A percentile compares a stretch with the other conserved stretches of the same genome.
Evolutionary conservation across 2,797 vertebrate genomes (phyloP).

Genomic region (Semaprochilodus insignis): DNA sequence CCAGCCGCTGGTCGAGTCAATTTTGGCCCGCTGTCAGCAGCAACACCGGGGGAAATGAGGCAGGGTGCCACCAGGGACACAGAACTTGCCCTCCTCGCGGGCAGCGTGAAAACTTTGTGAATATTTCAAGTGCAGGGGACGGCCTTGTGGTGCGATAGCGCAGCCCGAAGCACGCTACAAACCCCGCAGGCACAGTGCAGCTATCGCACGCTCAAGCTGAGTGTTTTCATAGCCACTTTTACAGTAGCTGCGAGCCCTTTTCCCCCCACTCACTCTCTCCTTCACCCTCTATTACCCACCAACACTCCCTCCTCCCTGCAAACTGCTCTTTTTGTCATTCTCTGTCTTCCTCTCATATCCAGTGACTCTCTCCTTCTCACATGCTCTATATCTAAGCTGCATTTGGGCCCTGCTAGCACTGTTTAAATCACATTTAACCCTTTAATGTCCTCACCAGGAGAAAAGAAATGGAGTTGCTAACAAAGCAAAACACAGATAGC

Average conservation of each 20-base stretch:
- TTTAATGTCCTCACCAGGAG: too few relatives aligned
- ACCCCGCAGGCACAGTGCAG: neutral
- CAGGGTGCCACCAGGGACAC: neutral
- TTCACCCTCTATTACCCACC: conserved; percentile 60
- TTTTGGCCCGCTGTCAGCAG: neutral
- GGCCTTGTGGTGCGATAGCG: neutral
- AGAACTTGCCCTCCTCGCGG: neutral
- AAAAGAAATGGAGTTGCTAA: too few relatives aligned
- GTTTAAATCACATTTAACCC: neutral
- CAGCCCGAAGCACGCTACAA: neutral
- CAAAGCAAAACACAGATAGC: too few relatives aligned
- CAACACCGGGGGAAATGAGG: neutral
- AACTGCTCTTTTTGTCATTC: conserved; percentile 55
- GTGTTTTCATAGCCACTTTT: conserved; percentile 37
- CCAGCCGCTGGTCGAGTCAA: neutral
- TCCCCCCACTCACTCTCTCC: conserved; percentile 53
- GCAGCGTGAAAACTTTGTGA: conserved; percentile 9
- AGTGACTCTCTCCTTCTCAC: neutral
- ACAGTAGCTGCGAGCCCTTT: conserved; percentile 57
- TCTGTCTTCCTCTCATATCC: conserved; percentile 41
- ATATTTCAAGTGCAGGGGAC: conserved; percentile 40
- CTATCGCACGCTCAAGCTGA: conserved; percentile 12
- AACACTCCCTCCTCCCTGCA: conserved; percentile 51
- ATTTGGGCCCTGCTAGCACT: neutral
- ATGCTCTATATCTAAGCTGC: neutral